These are phyloP conservation scores for Homalodisca vitripennis DNA, from an alignment of 1,140 invertebrate species.

Conservation along the genomic window DNA sequence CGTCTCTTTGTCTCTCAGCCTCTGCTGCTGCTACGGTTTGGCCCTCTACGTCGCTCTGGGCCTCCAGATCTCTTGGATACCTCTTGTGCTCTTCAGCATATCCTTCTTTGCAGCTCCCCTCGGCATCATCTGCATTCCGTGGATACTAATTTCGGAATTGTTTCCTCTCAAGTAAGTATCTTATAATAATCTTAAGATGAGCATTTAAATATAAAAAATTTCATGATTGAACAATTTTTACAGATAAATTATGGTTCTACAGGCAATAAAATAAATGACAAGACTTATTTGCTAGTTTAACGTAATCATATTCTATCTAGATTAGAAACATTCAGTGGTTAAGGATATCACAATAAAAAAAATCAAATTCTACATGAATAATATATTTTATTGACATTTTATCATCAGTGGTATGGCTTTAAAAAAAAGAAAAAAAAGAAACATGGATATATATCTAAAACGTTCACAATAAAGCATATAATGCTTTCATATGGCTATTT, in stretches of 20 bases:
- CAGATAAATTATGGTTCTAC: background rate
- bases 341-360: too few species aligned
- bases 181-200: background rate
- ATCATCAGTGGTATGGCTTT: too few species aligned
- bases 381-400: too few species aligned
- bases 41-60: slow-evolving; percentile 32
- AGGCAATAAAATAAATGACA: slow-evolving; percentile 27
- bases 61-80: slow-evolving; percentile 33
- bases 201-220: background rate
- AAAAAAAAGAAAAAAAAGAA: too few species aligned
- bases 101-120: slow-evolving; percentile 37
- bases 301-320: background rate
- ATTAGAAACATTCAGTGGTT: background rate
- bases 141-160: slow-evolving; percentile 42
- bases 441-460: too few species aligned
- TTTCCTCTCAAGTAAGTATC: slow-evolving; percentile 41
- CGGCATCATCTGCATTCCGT: slow-evolving; percentile 41
- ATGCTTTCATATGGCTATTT: too few species aligned
- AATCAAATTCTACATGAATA: too few species aligned
- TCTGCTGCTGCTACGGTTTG: slow-evolving; percentile 32
- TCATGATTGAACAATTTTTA: background rate
- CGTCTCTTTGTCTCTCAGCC: slow-evolving; percentile 39
- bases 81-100: slow-evolving; percentile 34
- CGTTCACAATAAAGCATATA: too few species aligned
- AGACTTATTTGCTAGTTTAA: background rate